Evolutionary conservation across 2,888 invertebrate species (phyloP).

Genomic region (Hypselothyrea guttata): DNA sequence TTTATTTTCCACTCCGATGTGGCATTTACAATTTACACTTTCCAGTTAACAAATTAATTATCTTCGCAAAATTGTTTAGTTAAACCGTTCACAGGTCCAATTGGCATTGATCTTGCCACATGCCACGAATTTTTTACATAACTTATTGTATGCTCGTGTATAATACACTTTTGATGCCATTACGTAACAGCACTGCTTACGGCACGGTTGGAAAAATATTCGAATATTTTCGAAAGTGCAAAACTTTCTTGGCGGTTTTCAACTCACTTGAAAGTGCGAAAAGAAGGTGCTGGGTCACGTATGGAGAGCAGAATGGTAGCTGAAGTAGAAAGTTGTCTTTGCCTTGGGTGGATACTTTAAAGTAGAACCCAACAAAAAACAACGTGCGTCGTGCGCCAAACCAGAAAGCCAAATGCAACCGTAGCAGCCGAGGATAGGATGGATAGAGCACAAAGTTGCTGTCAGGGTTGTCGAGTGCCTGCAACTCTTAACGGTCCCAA

Average conservation of each 20-base stretch:
- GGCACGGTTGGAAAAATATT: slow-evolving; percentile 16
- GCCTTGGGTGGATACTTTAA: slow-evolving; percentile 36
- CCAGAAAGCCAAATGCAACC: slow-evolving; percentile 76
- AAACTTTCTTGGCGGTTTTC: neutral
- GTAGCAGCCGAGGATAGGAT: slow-evolving; percentile 27
- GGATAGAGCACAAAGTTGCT: slow-evolving; percentile 20
- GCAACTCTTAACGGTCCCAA: slow-evolving; percentile 14
- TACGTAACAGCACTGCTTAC: slow-evolving; percentile 52
- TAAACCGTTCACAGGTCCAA: neutral
- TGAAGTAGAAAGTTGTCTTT: slow-evolving; percentile 57
- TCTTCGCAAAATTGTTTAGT: too few relatives aligned
- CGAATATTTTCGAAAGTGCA: slow-evolving; percentile 25
- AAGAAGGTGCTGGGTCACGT: slow-evolving; percentile 31
- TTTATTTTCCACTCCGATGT: too few relatives aligned
- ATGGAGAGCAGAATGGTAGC: slow-evolving; percentile 46
- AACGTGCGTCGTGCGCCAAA: slow-evolving; percentile 74
- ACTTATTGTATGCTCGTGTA: slow-evolving; percentile 34
- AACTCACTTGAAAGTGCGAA: slow-evolving; percentile 64
- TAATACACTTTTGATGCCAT: slow-evolving; percentile 41
- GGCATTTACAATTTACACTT: too few relatives aligned
- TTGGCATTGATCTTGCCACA: slow-evolving; percentile 40
- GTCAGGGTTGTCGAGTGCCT: slow-evolving; percentile 39
- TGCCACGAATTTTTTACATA: slow-evolving; percentile 55
- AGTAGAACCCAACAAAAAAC: slow-evolving; percentile 52
- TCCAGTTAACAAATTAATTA: too few relatives aligned